Evolutionary conservation across 2,888 invertebrate genomes (phyloP).

Genomic region (Euzophera pinguis): DNA sequence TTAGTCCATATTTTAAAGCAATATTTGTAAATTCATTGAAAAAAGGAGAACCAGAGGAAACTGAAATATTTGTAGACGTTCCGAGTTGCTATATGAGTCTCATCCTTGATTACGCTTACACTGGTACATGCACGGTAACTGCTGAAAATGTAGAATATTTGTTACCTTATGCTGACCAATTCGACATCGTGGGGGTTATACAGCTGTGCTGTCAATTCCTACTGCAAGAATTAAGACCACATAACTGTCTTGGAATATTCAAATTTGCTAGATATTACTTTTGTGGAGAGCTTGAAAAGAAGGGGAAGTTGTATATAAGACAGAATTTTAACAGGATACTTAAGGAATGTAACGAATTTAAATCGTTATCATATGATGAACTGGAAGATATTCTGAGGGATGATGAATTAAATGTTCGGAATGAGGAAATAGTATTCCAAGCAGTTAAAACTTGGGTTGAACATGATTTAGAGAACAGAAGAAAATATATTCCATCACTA

Average conservation of each 20-base stretch:
- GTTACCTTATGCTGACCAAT: conserved; percentile 85
- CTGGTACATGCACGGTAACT: conserved; percentile 82
- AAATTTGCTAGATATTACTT: conserved; percentile 85
- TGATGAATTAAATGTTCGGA: conserved; percentile 85
- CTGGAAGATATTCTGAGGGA: conserved; percentile 82
- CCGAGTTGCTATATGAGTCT: conserved; percentile 80
- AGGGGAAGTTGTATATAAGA: conserved; percentile 79
- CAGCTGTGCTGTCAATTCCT: conserved; percentile 85
- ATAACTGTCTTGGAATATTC: conserved; percentile 86
- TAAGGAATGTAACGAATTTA: conserved; percentile 82
- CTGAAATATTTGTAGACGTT: conserved; percentile 80
- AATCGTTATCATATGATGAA: conserved; percentile 80
- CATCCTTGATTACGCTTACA: conserved; percentile 88
- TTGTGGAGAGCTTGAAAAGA: conserved; percentile 83
- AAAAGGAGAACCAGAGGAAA: conserved; percentile 80
- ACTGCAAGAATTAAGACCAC: conserved; percentile 80
- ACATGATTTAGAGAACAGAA: conserved; percentile 76
- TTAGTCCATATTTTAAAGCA: conserved; percentile 86
- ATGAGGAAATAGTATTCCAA: conserved; percentile 87
- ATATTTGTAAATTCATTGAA: conserved; percentile 85
- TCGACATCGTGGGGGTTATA: conserved; percentile 86
- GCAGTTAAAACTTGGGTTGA: conserved; percentile 86
- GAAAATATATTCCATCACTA: conserved; percentile 77
- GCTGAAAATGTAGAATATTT: conserved; percentile 84
- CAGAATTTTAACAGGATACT: conserved; percentile 81